These are phyloP conservation scores for Eurois occulta DNA, from an alignment of 2,888 invertebrate genomes.

Conservation along the genomic window DNA sequence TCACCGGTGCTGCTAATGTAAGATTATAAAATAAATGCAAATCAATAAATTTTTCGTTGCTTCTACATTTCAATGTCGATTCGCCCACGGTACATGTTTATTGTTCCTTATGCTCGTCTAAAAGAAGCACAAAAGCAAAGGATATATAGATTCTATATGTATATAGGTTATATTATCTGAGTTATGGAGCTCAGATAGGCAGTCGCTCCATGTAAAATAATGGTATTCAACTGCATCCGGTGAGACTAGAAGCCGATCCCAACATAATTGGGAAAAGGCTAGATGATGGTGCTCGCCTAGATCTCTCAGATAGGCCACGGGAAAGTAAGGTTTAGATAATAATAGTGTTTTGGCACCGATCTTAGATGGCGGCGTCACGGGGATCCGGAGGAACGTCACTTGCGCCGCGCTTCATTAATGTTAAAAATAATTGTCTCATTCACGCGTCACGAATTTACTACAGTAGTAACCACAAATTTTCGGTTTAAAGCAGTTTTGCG, in stretches of 20 bases:
- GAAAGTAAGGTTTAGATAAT: conserved; percentile 69
- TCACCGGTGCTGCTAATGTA: conserved; percentile 46
- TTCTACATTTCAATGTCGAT: conserved; percentile 29
- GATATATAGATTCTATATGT: too few relatives aligned
- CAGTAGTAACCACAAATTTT: conserved; percentile 88
- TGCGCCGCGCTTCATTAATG: conserved; percentile 80
- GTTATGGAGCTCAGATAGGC: neutral
- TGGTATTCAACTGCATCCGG: neutral
- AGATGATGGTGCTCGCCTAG: conserved; percentile 23
- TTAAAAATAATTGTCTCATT: conserved; percentile 90
- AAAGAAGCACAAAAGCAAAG: too few relatives aligned
- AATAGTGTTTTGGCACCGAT: conserved; percentile 83
- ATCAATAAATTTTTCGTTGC: conserved; percentile 12
- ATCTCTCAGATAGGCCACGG: conserved; percentile 45
- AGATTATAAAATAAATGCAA: conserved; percentile 43
- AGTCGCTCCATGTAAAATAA: neutral
- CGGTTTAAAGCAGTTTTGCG: conserved; percentile 84
- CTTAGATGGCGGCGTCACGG: conserved; percentile 67
- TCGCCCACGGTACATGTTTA: conserved; percentile 38
- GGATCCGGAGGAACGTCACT: conserved; percentile 67
- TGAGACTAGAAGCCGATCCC: neutral
- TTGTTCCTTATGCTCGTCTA: conserved; percentile 42
- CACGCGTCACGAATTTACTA: conserved; percentile 84
- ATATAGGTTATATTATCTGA: neutral
- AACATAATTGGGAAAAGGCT: neutral